Base-by-base conservation (phyloP, 2,888 invertebrate genomes). In the Leptodirus hochenwartii region DNA sequence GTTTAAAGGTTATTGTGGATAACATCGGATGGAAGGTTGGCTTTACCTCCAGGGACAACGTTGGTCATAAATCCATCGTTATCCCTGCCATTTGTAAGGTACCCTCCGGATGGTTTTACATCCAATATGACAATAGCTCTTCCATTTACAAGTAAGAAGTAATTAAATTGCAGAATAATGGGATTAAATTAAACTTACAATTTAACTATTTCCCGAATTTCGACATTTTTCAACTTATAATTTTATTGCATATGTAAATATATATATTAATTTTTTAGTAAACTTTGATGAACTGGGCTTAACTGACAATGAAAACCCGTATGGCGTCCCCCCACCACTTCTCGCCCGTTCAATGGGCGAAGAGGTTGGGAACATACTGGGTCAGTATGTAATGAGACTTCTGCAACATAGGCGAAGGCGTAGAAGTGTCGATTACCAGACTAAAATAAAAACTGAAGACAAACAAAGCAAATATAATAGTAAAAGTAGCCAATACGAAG, bases 251-350 rank as follows among this genome's bases (percentile, higher is more conserved):
- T 8, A 8, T 20, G 20, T 20, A 20, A 20, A 20, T 20, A n/a
- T 8, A 8, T 20, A 20, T 8, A 8, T 26, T n/a, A n/a, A n/a
- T 31, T 4, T 37, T 35, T 25, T 60, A 84, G 84, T 84, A 52
- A 80, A 82, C 47, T 82, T 84, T 49, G 80, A 81, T 53, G 78
- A 79, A 51, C 56, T 84, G 39, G 84, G 84, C 9, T 51, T 84
- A 41, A 84, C 84, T n/a, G 84, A 84, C 49, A 82, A 84, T 49
- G 79, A 82, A 49, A 84, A 84, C 56, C 84, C 84, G 0, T 74
- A 79, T 45, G 84, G 84, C 10, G 74, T 73, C 25, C 53, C 82
- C 32, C 81, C 82, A 1, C 75, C 80, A 1, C 59, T 80, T 4
- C 64, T 84, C 39, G 74, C 75, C 2, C 59, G 81, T 36, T 77